A percentile compares a stretch with the other conserved stretches of the same genome.
These are phyloP conservation scores for Campoplex capitator DNA, from an alignment of 2,888 invertebrate genomes.

Conservation along the genomic window DNA sequence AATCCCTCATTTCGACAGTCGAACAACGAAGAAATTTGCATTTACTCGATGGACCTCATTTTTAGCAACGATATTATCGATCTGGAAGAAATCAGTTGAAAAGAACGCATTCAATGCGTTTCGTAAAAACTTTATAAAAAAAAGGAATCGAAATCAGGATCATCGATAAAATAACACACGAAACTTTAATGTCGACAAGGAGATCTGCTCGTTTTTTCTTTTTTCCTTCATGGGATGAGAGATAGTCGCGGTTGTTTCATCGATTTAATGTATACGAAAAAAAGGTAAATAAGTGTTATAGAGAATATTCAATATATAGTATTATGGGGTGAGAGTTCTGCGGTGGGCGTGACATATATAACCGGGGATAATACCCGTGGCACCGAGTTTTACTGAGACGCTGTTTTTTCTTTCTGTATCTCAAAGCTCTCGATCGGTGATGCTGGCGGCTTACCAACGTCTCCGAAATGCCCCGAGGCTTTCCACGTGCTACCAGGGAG, in stretches of 20 bases:
- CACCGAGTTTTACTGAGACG: slow-evolving; percentile 35
- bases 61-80: too few species aligned
- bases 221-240: slow-evolving; percentile 49
- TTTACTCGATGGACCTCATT: neutral
- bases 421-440: slow-evolving; percentile 50
- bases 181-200: neutral
- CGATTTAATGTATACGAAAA: slow-evolving; percentile 66
- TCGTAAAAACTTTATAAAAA: too few species aligned
- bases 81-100: too few species aligned
- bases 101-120: too few species aligned
- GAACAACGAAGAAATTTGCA: neutral
- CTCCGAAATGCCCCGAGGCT: slow-evolving; percentile 59
- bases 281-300: slow-evolving; percentile 64
- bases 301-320: slow-evolving; percentile 31
- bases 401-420: slow-evolving; percentile 36
- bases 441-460: slow-evolving; percentile 63
- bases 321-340: slow-evolving; percentile 52
- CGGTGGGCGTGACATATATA: slow-evolving; percentile 72
- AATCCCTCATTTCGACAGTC: neutral
- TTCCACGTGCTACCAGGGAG: slow-evolving; percentile 66
- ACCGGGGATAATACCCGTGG: slow-evolving; percentile 62
- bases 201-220: slow-evolving; percentile 1
- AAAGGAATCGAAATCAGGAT: neutral
- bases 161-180: neutral
- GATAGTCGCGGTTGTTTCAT: slow-evolving; percentile 64